A percentile compares a stretch with the other conserved stretches of the same genome.
phyloP scores from a whole-genome alignment of 2,888 invertebrate genomes.

The Epinotia bilunana region DNA sequence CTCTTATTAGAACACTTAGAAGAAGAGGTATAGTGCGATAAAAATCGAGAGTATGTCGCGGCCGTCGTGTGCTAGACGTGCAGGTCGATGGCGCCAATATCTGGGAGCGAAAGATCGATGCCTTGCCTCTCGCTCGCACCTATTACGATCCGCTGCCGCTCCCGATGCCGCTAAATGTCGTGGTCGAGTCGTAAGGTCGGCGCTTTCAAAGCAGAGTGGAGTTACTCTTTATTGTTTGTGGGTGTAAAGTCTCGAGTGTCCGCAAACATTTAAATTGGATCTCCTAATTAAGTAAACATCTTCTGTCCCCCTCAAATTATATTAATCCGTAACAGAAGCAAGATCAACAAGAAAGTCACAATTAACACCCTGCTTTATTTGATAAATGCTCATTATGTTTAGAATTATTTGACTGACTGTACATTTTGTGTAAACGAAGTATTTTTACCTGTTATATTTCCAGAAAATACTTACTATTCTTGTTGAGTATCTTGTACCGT shows the following conservation, averaged over 20 bases:
- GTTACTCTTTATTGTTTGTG: background rate
- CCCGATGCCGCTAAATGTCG: no score
- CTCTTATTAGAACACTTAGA: no score
- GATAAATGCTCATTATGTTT: slow-evolving; percentile 29
- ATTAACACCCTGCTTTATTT: slow-evolving; percentile 38
- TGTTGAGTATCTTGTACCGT: background rate
- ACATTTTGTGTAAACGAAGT: background rate
- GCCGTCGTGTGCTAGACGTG: no score
- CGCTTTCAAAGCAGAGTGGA: no score
- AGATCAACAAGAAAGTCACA: slow-evolving; percentile 28
- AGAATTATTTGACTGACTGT: slow-evolving; percentile 1
- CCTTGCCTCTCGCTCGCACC: no score
- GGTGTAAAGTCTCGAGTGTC: background rate
- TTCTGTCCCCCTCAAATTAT: slow-evolving; percentile 7
- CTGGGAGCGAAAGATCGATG: no score
- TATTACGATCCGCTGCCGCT: no score
- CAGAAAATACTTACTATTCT: background rate
- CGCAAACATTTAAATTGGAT: background rate
- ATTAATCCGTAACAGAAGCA: slow-evolving; percentile 23
- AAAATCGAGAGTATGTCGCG: no score
- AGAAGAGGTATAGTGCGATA: no score
- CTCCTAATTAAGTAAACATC: background rate
- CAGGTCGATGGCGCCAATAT: no score
- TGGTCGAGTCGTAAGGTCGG: no score
- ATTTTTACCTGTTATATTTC: background rate